Base-by-base conservation (phyloP, 2,113 vertebrate species). In the Periophthalmus modestus region DNA sequence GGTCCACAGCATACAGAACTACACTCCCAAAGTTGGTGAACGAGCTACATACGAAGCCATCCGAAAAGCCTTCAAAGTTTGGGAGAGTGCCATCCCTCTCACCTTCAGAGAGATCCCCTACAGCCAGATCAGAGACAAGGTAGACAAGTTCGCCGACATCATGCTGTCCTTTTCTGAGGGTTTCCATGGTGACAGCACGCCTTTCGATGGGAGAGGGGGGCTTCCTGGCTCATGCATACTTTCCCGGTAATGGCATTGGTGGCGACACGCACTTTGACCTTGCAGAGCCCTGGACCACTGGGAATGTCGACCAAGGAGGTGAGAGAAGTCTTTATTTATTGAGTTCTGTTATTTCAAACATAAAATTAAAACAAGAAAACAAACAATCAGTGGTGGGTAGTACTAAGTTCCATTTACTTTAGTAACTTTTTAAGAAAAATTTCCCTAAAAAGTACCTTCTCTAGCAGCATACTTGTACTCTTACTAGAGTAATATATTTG, bases 261-360 rank as follows among this genome's bases (percentile, higher is more conserved):
- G 96, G 96, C 0, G 96, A 98, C 84, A 98, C 96, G 0, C 96
- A 98, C 91, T 98, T 98, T 74, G 96, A 98, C 50, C 92, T 91
- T 0, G 94, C 95, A 0, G 96, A 97, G 71, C 96, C 96, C 2
- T 98, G 96, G 96, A 98, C 96, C 43, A 90, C 93, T 2, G 92
- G 92, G 6, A 94, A 83, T 7, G 90, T 89, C 0, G 96, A 97
- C 87, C 92, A 95, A 36, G 94, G 92, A 59, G 96, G 96, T 96
- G 81, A 94, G 94, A 57, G 9, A 43, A 52, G 1, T 52, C 16
- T 52, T 52, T 19, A 50, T 16, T 16, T 1, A 52, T 52, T 52
- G 6, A 52, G 6, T 7, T 28, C 28, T 28, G 28, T 3, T 28
- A 28, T 28, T 28, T 28, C 28, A 28, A 28, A 28, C 28, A 28